Evolutionary conservation across 2,797 vertebrate genomes (phyloP), one percentile per base, ranked within the genome.

Genomic region (Ptychobarbus kaznakovi): DNA sequence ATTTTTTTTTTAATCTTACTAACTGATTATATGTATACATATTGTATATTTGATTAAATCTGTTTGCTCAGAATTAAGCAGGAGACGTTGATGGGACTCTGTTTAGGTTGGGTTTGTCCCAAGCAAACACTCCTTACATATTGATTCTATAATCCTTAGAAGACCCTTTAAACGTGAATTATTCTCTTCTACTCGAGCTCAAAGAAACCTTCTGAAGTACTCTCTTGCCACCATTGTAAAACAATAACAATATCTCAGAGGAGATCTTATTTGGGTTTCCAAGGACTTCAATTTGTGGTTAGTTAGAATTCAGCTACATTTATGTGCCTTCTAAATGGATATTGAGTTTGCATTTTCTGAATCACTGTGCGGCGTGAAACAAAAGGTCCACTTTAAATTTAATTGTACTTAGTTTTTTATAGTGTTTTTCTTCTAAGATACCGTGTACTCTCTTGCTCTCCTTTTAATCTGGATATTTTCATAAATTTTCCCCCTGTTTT

Each of bases 311-410:
- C 75, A 83, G 74, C 74, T 56, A 69, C 35, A 58, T 84, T 40
- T 69, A 72, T 79, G 49, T 85, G 83, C 58, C 49, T 85, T 38
- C 51, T 85, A 79, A 78, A 78, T 77, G 83, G 51, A 58, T 84
- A 84, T 78, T 58, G 83, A 78, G 70, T 84, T 78, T 18, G 75
- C 83, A 78, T 70, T 84, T 78, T 69, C 66, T 84, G 76, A 75
- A 49, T 82, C 40, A 46, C 68, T 61, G 49, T 46, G 13, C 20
- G 16, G 28, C 4, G 15, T 85, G 49, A 79, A 79, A 84, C 74
- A 61, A 79, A 79, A 79, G 5, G 49, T 8, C 58, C 66, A 51
- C 81, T 86, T 84, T 69, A 58, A 80, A 28, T 82, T 81, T 35
- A 81, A 89, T 74, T 69, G 84, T 53, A 16, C 58, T 83, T 89